A percentile compares a stretch with the other conserved stretches of the same genome.
These are phyloP conservation scores for Hydraecia micacea DNA, from an alignment of 2,888 invertebrate species.

Conservation along the genomic window DNA sequence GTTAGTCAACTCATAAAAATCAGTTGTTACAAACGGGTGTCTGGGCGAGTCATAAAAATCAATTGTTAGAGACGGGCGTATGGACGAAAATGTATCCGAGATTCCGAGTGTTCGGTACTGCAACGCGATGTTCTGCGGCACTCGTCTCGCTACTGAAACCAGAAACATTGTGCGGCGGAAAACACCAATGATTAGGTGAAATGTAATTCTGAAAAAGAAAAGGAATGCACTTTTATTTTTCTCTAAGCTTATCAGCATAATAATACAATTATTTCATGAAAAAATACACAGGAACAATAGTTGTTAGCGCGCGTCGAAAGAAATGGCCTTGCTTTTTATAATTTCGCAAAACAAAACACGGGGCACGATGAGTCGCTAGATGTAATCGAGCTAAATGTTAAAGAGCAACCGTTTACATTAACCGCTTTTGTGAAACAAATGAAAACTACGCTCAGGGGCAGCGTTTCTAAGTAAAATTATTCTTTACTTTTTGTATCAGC, in stretches of 20 bases:
- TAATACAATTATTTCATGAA: slow-evolving; percentile 30
- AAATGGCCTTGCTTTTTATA: slow-evolving; percentile 66
- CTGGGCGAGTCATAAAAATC: slow-evolving; percentile 27
- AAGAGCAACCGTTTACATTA: slow-evolving; percentile 83
- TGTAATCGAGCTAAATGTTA: slow-evolving; percentile 85
- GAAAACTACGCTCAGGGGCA: slow-evolving; percentile 82
- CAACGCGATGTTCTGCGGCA: neutral
- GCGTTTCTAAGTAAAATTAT: slow-evolving; percentile 75
- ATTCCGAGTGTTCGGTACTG: neutral
- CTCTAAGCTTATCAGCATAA: slow-evolving; percentile 40
- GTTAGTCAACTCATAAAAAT: slow-evolving; percentile 51
- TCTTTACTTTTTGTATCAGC: slow-evolving; percentile 69
- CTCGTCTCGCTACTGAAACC: neutral
- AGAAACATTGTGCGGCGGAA: neutral
- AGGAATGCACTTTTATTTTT: slow-evolving; percentile 41
- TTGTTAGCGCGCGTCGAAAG: slow-evolving; percentile 46
- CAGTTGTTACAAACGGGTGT: slow-evolving; percentile 25
- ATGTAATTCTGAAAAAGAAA: slow-evolving; percentile 11
- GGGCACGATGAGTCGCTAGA: slow-evolving; percentile 73
- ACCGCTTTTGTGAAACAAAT: slow-evolving; percentile 85
- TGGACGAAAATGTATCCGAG: slow-evolving; percentile 8
- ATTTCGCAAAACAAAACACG: slow-evolving; percentile 72
- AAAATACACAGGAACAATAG: slow-evolving; percentile 50
- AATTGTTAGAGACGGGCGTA: slow-evolving; percentile 1
- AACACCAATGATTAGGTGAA: slow-evolving; percentile 11